Percentiles rank a stretch among this genome's conserved stretches.
phyloP scores from a whole-genome alignment of 2,113 vertebrate species.

The Capricornis sumatraensis region DNA sequence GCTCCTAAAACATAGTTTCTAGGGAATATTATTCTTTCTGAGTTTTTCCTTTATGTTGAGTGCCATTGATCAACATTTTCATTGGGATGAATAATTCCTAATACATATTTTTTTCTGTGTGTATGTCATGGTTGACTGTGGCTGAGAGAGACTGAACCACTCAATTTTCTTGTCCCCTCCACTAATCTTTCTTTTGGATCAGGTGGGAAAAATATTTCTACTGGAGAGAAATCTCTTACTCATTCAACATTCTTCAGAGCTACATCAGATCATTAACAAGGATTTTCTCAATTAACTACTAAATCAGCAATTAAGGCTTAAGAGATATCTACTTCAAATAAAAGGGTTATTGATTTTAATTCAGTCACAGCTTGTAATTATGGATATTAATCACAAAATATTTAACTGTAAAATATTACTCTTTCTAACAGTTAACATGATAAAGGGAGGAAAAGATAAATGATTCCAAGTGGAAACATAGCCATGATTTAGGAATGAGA shows the following conservation, averaged over 20 bases:
- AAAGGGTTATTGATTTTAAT: constrained; percentile 56
- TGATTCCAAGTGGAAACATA: constrained; percentile 36
- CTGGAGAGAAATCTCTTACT: not conserved
- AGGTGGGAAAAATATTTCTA: constrained; percentile 9
- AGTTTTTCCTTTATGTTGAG: not conserved
- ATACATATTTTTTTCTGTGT: not conserved
- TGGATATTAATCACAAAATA: constrained; percentile 30
- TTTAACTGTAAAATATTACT: constrained; percentile 37
- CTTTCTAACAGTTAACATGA: not conserved
- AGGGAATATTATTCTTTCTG: not conserved
- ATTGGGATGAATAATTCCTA: not conserved
- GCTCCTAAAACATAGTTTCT: not conserved
- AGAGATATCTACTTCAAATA: constrained; percentile 32
- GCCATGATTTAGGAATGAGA: not conserved
- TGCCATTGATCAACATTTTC: not conserved
- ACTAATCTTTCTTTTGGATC: not conserved
- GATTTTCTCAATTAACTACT: constrained; percentile 58
- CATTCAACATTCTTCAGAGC: constrained; percentile 7
- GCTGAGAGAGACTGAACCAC: not conserved
- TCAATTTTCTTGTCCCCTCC: not conserved
- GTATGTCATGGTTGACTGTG: not conserved
- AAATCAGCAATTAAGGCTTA: constrained; percentile 48
- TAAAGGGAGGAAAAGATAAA: constrained; percentile 30
- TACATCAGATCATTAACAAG: constrained; percentile 32
- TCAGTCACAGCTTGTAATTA: constrained; percentile 43